Percentiles rank a stretch among this genome's conserved stretches.
phyloP scores from a whole-genome alignment of 2,888 invertebrate genomes.

The Thyatira batis region DNA sequence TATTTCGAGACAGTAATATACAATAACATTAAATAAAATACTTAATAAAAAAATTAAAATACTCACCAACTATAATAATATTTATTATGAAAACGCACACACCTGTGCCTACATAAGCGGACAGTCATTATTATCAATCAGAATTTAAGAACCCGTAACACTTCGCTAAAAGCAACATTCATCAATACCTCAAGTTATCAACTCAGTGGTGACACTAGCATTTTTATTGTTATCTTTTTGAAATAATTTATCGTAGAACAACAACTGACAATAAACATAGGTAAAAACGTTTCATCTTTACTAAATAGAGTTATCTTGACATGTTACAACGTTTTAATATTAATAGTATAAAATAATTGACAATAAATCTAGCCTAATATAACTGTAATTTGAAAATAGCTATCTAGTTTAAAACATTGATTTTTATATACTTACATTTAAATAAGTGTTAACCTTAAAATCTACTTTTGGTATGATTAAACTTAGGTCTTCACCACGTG shows the following conservation, averaged over 20 bases:
- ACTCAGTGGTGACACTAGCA: slow-evolving; percentile 19
- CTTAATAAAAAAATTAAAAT: neutral
- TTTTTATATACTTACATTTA: too few species aligned
- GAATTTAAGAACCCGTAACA: neutral
- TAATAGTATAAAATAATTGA: too few species aligned
- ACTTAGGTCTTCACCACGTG: too few species aligned
- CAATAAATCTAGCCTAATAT: too few species aligned
- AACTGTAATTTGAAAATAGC: too few species aligned
- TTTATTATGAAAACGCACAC: neutral
- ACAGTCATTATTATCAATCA: neutral
- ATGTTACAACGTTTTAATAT: too few species aligned
- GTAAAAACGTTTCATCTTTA: neutral
- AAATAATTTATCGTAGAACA: slow-evolving; percentile 23
- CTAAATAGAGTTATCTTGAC: too few species aligned
- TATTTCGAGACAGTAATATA: too few species aligned
- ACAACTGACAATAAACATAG: neutral
- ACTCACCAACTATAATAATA: neutral
- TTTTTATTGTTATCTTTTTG: slow-evolving; percentile 20
- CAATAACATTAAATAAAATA: too few species aligned
- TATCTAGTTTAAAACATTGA: too few species aligned
- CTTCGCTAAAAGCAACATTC: slow-evolving; percentile 3
- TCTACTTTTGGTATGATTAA: too few species aligned
- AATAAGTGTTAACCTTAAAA: too few species aligned
- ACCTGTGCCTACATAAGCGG: neutral
- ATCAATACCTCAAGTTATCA: slow-evolving; percentile 6